phyloP scores from a whole-genome alignment of 2,888 invertebrate species.

The Galerucella nymphaeae region DNA sequence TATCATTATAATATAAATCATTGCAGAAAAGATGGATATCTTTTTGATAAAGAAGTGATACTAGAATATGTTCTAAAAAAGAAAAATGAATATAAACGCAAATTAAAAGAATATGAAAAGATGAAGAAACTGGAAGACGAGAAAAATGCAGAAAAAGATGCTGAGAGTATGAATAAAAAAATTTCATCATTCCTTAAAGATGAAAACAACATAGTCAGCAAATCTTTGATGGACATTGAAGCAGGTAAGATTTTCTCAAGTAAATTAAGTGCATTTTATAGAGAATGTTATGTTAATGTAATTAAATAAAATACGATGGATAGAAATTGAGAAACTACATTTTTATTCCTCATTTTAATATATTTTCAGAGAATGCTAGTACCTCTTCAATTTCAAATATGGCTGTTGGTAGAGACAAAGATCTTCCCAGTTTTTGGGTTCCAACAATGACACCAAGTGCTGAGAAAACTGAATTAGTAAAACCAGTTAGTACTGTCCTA shows the following conservation, averaged over 20 bases:
- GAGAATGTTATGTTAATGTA: not conserved
- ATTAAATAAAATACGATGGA: no score
- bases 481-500: constrained; percentile 72
- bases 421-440: constrained; percentile 96
- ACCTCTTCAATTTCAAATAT: constrained; percentile 75
- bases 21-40: constrained; percentile 81
- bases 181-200: constrained; percentile 83
- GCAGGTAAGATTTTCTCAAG: constrained; percentile 48
- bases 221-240: constrained; percentile 62
- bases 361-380: constrained; percentile 43
- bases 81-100: constrained; percentile 89
- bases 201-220: constrained; percentile 81
- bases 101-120: constrained; percentile 92
- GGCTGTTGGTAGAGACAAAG: constrained; percentile 79
- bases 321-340: not conserved
- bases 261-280: not conserved
- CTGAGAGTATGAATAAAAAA: constrained; percentile 76
- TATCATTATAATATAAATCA: not conserved
- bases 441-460: constrained; percentile 93
- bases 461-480: constrained; percentile 72
- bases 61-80: constrained; percentile 94
- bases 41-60: constrained; percentile 98
- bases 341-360: not conserved
- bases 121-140: constrained; percentile 81
- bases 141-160: constrained; percentile 76